Evolutionary conservation across 2,888 invertebrate genomes (phyloP), one percentile per base, ranked within the genome.

Genomic region (Aethes cnicana): DNA sequence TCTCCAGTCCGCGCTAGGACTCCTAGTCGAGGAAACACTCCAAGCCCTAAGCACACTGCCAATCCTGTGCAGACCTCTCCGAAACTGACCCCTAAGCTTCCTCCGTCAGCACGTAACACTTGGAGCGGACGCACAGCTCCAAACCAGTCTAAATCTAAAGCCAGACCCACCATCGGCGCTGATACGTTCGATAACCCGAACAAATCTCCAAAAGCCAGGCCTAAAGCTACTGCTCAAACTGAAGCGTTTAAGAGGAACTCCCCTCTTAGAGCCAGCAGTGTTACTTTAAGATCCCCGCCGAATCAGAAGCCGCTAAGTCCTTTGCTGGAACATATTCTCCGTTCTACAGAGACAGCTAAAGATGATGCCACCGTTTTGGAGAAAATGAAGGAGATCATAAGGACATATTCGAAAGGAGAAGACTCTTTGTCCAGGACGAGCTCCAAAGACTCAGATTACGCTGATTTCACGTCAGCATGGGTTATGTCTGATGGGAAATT

Each of bases 361-460:
- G 94, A 95, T 63, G 95, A 96, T 66, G 92, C 92, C 3, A 87
- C 93, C 57, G 94, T 95, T 47, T 84, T 95, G 16, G 92, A 93
- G 63, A 94, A 95, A 73, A 93, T 96, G 82, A 95, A 95, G 68
- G 93, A 93, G 53, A 90, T 90, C 12, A 89, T 90, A 53, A 78
- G 89, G 53, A 82, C 83, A 8, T 90, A 84, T 58, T 89, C 90
- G 2, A 85, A 83, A 65, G 82, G 85, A 39, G 87, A 88, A 7
- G 88, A 88, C 50, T 82, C 85, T 7, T 64, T 89, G 59, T 87
- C 87, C 1, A 73, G 91, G 48, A 84, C 91, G 28, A 85, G 91
- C 53, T 91, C 85, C 2, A 91, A 91, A 35, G 85, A 91, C 49
- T 91, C 92, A 1, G 91, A 93, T 42, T 93, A 92, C 39, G 92